Evolutionary conservation across 2,797 vertebrate genomes (phyloP), one percentile per base, ranked within the genome.

Genomic region (Cygnus olor): DNA sequence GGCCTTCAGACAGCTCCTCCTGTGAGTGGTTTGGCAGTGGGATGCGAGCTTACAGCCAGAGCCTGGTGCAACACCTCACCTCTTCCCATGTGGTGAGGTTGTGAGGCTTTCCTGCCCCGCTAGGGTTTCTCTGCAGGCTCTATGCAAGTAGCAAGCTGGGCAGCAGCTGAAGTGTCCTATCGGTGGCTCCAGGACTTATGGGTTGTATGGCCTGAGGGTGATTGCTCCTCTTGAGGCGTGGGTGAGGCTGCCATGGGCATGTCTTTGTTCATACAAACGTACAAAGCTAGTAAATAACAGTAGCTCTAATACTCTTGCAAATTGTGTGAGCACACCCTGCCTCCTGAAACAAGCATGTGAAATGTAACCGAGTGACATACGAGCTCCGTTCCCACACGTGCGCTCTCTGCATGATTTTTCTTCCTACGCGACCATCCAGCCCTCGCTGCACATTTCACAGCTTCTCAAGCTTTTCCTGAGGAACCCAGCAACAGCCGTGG

Each of bases 321-420:
- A 68, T 89, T 76, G 60, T 0, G 0, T 65, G 64, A 93, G 85
- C 88, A 73, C 71, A 74, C 83, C 66, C 80, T 83, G 74, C 45
- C 38, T 82, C 54, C 71, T 85, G 32, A 83, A 95, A 64, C 16
- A 63, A 51, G 85, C 47, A 30, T 73, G 44, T 82, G 65, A 94
- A 82, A 70, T 82, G n/a, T 45, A 74, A 65, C 53, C 4, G 17
- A 90, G 78, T 90, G 91, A 71, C 24, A 17, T 91, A 65, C 40
- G 25, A 80, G 61, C n/a, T 95, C 63, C 54, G 57, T 74, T 95
- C 94, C 95, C 80, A 95, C 93, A 81, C 69, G 51, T 87, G 88
- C 94, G 94, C 88, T 63, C 65, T 85, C 42, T 89, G 74, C 57
- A 47, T 73, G 85, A 70, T 71, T 92, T 92, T 94, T 82, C 94